These are phyloP conservation scores for Drosophila obscura DNA, from an alignment of 1,140 invertebrate species.

Conservation along the genomic window DNA sequence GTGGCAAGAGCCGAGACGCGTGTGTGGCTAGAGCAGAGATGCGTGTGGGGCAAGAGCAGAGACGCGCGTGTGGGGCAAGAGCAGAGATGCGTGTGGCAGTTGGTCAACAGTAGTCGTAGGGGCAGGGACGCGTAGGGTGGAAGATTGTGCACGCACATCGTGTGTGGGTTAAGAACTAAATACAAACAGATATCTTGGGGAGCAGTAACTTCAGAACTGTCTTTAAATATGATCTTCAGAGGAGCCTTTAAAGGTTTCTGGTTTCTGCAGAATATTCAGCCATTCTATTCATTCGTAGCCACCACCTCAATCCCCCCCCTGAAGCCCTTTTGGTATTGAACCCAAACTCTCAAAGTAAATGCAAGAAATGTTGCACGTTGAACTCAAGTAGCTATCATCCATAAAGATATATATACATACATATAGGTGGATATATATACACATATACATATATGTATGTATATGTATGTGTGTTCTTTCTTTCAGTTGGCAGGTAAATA, in stretches of 20 bases:
- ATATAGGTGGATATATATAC: conserved; percentile 26
- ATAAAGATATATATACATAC: conserved; percentile 18
- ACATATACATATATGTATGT: conserved; percentile 23
- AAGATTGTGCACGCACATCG: too few species aligned
- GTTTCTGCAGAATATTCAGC: background rate
- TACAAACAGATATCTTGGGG: too few species aligned
- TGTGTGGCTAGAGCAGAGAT: too few species aligned
- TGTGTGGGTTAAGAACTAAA: too few species aligned
- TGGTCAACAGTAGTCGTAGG: too few species aligned
- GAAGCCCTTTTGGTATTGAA: background rate
- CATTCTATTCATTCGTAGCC: background rate
- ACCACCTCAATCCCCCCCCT: background rate
- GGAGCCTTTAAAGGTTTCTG: too few species aligned
- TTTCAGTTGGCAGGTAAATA: conserved; percentile 75
- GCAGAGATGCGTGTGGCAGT: background rate
- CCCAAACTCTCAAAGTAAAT: conserved; percentile 28
- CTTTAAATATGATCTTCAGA: too few species aligned
- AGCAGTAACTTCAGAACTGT: too few species aligned
- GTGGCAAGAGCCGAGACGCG: too few species aligned
- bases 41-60: too few species aligned
- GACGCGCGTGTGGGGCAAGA: too few species aligned
- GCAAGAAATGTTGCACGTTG: conserved; percentile 45
- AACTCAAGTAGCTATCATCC: conserved; percentile 74
- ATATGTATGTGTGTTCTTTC: conserved; percentile 24
- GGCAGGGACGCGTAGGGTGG: too few species aligned